These are phyloP conservation scores for Petromus typicus DNA, from an alignment of 2,113 vertebrate genomes.

Conservation along the genomic window DNA sequence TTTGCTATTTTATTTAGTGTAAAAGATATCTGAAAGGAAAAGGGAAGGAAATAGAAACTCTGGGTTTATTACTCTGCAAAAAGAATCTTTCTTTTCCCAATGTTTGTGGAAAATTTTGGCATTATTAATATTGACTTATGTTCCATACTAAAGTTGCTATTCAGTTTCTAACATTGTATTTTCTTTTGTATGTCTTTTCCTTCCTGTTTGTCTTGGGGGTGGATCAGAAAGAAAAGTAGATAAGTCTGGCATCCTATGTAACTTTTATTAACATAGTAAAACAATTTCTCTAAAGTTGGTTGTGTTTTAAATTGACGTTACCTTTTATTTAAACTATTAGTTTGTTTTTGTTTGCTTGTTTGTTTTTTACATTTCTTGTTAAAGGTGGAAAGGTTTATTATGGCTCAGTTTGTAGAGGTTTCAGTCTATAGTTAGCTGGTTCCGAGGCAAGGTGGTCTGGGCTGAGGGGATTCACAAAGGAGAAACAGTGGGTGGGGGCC, in stretches of 20 bases:
- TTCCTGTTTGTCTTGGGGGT: background rate
- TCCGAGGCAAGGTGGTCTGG: background rate
- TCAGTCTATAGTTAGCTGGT: background rate
- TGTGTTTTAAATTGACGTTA: background rate
- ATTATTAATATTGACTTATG: slow-evolving; percentile 53
- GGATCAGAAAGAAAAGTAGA: slow-evolving; percentile 8
- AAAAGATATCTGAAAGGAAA: slow-evolving; percentile 5
- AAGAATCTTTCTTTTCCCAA: slow-evolving; percentile 25
- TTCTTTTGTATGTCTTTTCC: slow-evolving; percentile 21
- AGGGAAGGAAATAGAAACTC: background rate
- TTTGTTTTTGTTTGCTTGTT: background rate
- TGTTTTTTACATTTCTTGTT: background rate
- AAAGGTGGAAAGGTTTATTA: background rate
- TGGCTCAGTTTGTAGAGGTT: background rate
- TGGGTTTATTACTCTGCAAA: slow-evolving; percentile 39
- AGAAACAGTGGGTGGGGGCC: background rate
- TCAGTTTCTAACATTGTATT: slow-evolving; percentile 9
- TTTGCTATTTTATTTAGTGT: slow-evolving; percentile 19
- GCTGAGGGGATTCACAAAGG: background rate
- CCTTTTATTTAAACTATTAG: slow-evolving; percentile 36
- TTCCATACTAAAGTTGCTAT: background rate
- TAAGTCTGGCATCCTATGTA: background rate
- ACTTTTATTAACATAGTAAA: slow-evolving; percentile 37
- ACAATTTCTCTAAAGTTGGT: slow-evolving; percentile 26
- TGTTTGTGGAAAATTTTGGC: slow-evolving; percentile 44